A percentile compares a stretch with the other conserved stretches of the same genome.
These are phyloP conservation scores for Chrysopilus asiliformis DNA, from an alignment of 2,888 invertebrate genomes.

Conservation along the genomic window DNA sequence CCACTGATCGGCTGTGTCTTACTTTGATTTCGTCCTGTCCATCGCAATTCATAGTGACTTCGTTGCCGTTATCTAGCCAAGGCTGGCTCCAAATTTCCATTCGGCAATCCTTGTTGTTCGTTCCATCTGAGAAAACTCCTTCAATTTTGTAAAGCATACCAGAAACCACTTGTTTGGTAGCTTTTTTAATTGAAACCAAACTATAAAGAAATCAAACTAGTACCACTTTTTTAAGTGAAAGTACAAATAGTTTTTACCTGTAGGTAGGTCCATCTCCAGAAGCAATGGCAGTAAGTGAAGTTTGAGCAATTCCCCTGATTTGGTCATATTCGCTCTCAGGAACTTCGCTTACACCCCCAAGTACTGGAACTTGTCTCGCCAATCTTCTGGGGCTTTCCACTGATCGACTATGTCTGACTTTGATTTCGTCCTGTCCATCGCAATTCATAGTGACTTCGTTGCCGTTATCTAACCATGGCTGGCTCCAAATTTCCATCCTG, in stretches of 20 bases:
- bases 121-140: slow-evolving; percentile 1
- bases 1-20: too few species aligned
- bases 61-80: slow-evolving; percentile 37
- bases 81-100: slow-evolving; percentile 41
- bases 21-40: not conserved
- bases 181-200: slow-evolving; percentile 29
- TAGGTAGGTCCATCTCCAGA: slow-evolving; percentile 28
- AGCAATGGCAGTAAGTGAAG: slow-evolving; percentile 20
- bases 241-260: slow-evolving; percentile 17
- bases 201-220: slow-evolving; percentile 19
- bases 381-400: too few species aligned
- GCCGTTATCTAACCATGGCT: too few species aligned
- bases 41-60: slow-evolving; percentile 28
- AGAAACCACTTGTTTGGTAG: slow-evolving; percentile 39
- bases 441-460: too few species aligned
- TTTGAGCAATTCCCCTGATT: slow-evolving; percentile 20
- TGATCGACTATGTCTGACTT: too few species aligned
- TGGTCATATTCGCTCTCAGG: slow-evolving; percentile 13
- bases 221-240: not conserved
- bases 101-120: slow-evolving; percentile 29
- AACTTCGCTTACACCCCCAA: slow-evolving; percentile 14
- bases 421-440: too few species aligned
- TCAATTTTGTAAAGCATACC: slow-evolving; percentile 44
- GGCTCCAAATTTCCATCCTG: too few species aligned
- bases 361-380: too few species aligned